Evolutionary conservation across 2,797 vertebrate species (phyloP), one percentile per base, ranked within the genome.

Genomic region (Clarias platycephalus): DNA sequence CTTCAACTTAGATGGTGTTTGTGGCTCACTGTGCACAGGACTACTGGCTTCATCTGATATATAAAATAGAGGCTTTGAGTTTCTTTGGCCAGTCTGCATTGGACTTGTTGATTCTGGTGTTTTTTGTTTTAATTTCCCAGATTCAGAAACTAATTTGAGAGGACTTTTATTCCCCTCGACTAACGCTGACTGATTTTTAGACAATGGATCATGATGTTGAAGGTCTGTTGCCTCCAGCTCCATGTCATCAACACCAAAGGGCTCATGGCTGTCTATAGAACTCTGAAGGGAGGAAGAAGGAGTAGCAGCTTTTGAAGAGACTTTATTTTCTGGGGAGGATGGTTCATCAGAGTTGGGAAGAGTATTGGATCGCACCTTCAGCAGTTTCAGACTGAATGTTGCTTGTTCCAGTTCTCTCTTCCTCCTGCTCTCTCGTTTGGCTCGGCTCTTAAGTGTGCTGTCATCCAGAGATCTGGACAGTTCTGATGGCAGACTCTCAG

Each of bases 341-440:
- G 84, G 57, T 76, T 80, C 62, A 5, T 80, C 86, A 13, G 81
- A 81, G 10, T 28, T 58, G 20, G 84, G 40, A 53, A 71, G 34
- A 28, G 81, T 81, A 24, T 80, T 96, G 28, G 97, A 96, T 8
- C 98, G 95, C 1, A 99, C 98, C 90, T 99, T 99, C 0, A 98
- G 95, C 82, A 99, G 92, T 90, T 99, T 97, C 92, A 99, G 93
- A 90, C 98, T 99, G 92, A 99, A 99, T 85, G 96, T 96, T 0
- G 98, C 98, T 90, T 99, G 98, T 34, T 99, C 98, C 88, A 99
- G 87, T 86, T 99, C 98, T 86, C 98, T 94, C 96, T 98, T 98
- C 85, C 98, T 94, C 76, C 98, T 94, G 88, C 95, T 99, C 92
- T 98, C 97, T 81, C 98, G 95, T 91, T 99, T 99, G 85, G 97